phyloP scores from a whole-genome alignment of 1,140 invertebrate species.

The Ceratina japonica region DNA sequence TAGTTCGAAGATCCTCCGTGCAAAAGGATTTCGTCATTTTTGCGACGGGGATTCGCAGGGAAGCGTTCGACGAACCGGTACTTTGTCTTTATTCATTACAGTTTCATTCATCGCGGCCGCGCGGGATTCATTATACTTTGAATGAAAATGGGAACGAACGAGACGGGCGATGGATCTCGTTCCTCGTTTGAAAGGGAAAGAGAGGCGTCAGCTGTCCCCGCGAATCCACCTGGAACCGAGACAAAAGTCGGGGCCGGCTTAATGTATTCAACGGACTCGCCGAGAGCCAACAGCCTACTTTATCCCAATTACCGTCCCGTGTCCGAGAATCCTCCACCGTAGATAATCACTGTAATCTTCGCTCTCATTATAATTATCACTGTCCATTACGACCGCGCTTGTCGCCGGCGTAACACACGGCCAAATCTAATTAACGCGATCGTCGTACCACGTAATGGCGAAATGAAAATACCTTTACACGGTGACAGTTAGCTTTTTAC shows the following conservation, averaged over 20 bases:
- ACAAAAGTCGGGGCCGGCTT: constrained; percentile 41
- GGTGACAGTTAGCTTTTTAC: not conserved
- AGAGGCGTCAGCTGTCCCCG: constrained; percentile 1
- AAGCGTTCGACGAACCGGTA: too few species aligned
- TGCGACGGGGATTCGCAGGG: constrained; percentile 29
- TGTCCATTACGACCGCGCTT: constrained; percentile 46
- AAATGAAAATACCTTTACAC: not conserved
- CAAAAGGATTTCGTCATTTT: too few species aligned
- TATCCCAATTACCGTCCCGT: constrained; percentile 37
- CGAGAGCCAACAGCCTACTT: not conserved
- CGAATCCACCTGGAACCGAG: constrained; percentile 1
- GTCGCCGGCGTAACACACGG: constrained; percentile 1
- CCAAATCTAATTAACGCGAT: constrained; percentile 62
- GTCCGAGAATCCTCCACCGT: constrained; percentile 32
- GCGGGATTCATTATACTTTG: constrained; percentile 10
- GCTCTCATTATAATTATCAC: constrained; percentile 67
- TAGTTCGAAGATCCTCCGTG: too few species aligned
- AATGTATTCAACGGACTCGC: constrained; percentile 45
- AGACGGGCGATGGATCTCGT: not conserved
- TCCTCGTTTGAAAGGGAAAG: not conserved
- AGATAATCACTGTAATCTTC: constrained; percentile 66
- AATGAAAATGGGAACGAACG: not conserved
- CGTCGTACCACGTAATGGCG: not conserved
- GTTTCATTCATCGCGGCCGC: constrained; percentile 3
- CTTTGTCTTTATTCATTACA: too few species aligned